These are phyloP conservation scores for Equus quagga DNA, from an alignment of 2,113 vertebrate species.

Conservation along the genomic window DNA sequence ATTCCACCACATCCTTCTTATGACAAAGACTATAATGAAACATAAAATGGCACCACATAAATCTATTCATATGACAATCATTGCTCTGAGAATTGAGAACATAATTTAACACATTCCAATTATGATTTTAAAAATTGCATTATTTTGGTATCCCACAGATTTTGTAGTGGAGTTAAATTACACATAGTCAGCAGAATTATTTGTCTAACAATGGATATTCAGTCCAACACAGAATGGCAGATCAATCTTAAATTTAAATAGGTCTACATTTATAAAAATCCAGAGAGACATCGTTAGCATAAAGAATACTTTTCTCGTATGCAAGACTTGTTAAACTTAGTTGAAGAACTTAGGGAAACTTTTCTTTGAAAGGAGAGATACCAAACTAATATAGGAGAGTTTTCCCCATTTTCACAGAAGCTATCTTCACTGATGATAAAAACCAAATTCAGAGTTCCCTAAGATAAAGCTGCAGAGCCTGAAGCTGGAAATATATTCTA, in stretches of 20 bases:
- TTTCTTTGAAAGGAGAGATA: neutral
- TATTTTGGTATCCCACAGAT: neutral
- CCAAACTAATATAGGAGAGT: neutral
- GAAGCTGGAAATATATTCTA: neutral
- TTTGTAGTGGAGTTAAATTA: neutral
- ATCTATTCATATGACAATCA: neutral
- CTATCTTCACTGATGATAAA: neutral
- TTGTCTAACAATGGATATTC: neutral
- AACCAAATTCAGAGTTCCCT: neutral
- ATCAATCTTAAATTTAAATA: conserved; percentile 49
- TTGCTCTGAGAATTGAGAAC: conserved; percentile 39
- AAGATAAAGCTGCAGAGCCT: neutral
- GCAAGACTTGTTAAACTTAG: neutral
- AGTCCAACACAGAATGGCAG: neutral
- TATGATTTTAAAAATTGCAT: conserved; percentile 12
- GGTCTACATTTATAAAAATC: neutral
- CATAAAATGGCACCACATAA: conserved; percentile 57
- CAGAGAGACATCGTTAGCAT: neutral
- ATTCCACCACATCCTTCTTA: neutral
- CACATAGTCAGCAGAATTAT: neutral
- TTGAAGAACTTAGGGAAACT: neutral
- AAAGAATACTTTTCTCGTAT: neutral
- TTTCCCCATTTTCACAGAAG: neutral
- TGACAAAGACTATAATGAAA: conserved; percentile 63
- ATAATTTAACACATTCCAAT: conserved; percentile 7